These are phyloP conservation scores for Cephus cinctus DNA, from an alignment of 1,140 invertebrate genomes.

Conservation along the genomic window DNA sequence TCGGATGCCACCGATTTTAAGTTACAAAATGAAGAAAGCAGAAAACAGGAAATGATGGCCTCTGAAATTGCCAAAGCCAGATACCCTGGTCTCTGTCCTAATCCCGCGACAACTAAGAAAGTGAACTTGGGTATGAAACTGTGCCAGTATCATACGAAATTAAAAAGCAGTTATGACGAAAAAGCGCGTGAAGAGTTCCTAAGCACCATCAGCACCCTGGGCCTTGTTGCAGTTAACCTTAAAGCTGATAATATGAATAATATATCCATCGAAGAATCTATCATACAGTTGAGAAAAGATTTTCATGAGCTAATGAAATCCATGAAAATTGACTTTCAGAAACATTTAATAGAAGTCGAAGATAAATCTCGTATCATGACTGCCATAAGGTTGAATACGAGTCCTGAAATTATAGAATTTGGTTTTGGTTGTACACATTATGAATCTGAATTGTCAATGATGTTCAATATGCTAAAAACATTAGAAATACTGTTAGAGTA, in stretches of 20 bases:
- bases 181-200: conserved; percentile 18
- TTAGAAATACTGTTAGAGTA: conserved; percentile 18
- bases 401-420: conserved; percentile 32
- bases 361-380: not conserved
- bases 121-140: conserved; percentile 40
- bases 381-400: conserved; percentile 21
- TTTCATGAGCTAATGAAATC: conserved; percentile 11
- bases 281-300: conserved; percentile 1
- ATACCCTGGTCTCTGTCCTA: conserved; percentile 26
- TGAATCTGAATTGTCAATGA: conserved; percentile 17
- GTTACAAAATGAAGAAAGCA: not conserved
- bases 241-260: conserved; percentile 2
- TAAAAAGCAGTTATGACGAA: conserved; percentile 18
- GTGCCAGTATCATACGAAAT: conserved; percentile 33
- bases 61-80: conserved; percentile 16
- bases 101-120: conserved; percentile 21
- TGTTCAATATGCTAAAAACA: conserved; percentile 15
- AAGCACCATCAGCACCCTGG: too few relatives aligned
- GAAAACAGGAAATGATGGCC: not conserved
- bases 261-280: not conserved
- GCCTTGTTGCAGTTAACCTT: too few relatives aligned
- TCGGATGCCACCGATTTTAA: not conserved
- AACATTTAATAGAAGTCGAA: not conserved
- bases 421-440: conserved; percentile 12
- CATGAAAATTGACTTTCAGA: not conserved